Evolutionary conservation across 2,888 invertebrate species (phyloP).

Genomic region (Melanostoma scalare): DNA sequence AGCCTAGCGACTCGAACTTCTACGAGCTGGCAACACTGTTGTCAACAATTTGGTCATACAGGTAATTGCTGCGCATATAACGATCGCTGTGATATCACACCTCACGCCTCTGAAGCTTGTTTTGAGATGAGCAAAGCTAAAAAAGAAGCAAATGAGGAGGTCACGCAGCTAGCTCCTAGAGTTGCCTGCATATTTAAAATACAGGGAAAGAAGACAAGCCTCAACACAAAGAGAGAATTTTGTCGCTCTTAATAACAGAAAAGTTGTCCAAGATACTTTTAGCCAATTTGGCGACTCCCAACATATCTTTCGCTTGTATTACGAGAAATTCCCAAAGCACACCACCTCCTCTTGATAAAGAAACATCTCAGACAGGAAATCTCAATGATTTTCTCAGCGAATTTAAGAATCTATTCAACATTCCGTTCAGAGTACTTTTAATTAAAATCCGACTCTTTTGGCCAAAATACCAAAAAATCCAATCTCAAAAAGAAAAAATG

Average conservation of each 20-base stretch:
- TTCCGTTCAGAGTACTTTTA: slow-evolving; percentile 9
- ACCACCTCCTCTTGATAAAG: no score
- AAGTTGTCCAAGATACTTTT: slow-evolving; percentile 2
- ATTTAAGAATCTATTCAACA: no score
- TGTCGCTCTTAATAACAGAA: neutral
- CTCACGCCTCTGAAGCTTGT: slow-evolving; percentile 11
- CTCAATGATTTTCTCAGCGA: no score
- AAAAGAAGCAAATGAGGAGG: slow-evolving; percentile 16
- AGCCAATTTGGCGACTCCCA: neutral
- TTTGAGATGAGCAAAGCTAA: neutral
- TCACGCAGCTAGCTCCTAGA: slow-evolving; percentile 11
- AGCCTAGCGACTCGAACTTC: no score
- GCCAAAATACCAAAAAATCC: slow-evolving; percentile 9
- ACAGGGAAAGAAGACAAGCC: slow-evolving; percentile 4
- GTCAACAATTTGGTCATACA: slow-evolving; percentile 25
- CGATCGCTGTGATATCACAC: slow-evolving; percentile 10
- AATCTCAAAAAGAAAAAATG: slow-evolving; percentile 13
- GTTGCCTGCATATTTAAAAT: slow-evolving; percentile 1
- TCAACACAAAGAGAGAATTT: neutral
- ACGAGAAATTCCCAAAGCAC: neutral
- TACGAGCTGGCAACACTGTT: no score
- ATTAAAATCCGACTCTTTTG: slow-evolving; percentile 17
- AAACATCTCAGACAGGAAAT: no score
- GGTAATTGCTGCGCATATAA: slow-evolving; percentile 22
- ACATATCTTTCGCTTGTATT: neutral